phyloP scores from a whole-genome alignment of 2,113 vertebrate species.

The Hypocryptadius cinnamomeus region DNA sequence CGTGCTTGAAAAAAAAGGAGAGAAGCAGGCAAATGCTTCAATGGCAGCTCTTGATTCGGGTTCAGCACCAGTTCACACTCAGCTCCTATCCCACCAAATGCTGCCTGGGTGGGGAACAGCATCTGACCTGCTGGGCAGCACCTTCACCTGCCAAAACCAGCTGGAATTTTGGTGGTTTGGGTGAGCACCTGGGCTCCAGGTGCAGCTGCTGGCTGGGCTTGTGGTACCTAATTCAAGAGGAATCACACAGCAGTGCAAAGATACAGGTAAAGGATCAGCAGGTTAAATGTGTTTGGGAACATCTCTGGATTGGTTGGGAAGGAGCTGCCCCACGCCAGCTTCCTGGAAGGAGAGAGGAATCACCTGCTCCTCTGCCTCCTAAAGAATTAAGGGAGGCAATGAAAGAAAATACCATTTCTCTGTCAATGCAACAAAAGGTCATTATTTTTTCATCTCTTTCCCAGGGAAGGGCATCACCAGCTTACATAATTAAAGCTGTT shows the following conservation, averaged over 20 bases:
- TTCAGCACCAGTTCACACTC: background rate
- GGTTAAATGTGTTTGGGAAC: accelerated
- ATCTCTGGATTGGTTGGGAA: background rate
- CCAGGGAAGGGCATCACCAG: background rate
- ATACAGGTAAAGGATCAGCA: background rate
- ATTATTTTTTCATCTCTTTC: background rate
- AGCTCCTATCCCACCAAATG: accelerated
- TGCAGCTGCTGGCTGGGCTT: background rate
- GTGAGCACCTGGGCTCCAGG: background rate
- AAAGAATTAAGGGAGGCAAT: background rate
- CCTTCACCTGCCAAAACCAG: background rate
- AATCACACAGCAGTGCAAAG: background rate
- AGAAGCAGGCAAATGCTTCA: background rate
- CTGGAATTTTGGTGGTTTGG: background rate
- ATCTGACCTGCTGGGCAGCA: background rate
- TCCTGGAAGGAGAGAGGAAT: background rate
- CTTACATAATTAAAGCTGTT: conserved; percentile 57
- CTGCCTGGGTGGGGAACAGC: background rate
- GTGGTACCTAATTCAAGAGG: background rate
- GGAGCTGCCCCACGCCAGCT: background rate
- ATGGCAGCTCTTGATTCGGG: background rate
- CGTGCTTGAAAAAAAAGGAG: background rate
- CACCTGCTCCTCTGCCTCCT: background rate
- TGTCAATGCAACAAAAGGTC: conserved; percentile 30
- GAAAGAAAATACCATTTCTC: conserved; percentile 49